Evolutionary conservation across 2,888 invertebrate species (phyloP).

Genomic region (Drosophila mettleri): DNA sequence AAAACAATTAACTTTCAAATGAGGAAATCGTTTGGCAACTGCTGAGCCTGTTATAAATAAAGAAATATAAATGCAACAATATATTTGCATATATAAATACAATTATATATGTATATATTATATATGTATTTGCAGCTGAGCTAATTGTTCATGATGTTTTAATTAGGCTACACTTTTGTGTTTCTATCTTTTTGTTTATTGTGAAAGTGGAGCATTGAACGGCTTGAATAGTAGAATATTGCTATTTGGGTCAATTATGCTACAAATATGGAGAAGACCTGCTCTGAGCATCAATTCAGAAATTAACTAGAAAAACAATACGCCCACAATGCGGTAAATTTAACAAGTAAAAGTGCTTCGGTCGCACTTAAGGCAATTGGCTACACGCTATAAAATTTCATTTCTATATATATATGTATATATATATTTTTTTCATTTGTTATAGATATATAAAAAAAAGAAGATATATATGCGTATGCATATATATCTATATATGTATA

Average conservation of each 20-base stretch:
- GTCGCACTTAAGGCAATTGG: conserved; percentile 3
- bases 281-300: conserved; percentile 28
- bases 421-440: background rate
- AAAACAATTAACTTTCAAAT: background rate
- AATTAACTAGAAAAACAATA: conserved; percentile 8
- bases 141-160: conserved; percentile 30
- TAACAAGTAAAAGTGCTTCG: conserved; percentile 10
- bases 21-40: conserved; percentile 1
- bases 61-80: background rate
- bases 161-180: conserved; percentile 32
- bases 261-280: conserved; percentile 26
- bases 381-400: background rate
- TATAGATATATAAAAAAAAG: background rate
- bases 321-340: conserved; percentile 35
- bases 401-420: background rate
- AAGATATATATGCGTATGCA: no score
- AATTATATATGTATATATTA: background rate
- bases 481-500: background rate
- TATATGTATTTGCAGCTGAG: background rate
- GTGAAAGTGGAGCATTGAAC: conserved; percentile 34
- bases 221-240: conserved; percentile 8
- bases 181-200: conserved; percentile 9
- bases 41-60: background rate
- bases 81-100: no score
- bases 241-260: conserved; percentile 53